phyloP scores from a whole-genome alignment of 2,113 vertebrate species.

The Antechinus stuartii region DNA sequence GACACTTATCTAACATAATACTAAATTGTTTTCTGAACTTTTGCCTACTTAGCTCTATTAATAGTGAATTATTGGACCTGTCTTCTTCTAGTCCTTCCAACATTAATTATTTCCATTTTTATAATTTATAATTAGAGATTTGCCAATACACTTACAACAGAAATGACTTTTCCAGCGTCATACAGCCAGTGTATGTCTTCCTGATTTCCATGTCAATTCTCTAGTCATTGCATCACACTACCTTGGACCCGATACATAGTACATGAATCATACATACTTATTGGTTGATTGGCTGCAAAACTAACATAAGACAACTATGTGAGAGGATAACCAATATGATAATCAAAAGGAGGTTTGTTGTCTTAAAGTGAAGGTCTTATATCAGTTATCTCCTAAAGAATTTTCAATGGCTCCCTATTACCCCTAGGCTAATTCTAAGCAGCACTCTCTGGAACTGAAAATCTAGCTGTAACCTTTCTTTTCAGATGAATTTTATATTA shows the following conservation, averaged over 20 bases:
- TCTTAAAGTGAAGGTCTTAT: not conserved
- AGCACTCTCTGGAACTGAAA: not conserved
- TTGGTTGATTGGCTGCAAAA: not conserved
- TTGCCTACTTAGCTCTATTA: not conserved
- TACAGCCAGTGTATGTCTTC: not conserved
- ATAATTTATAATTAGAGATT: not conserved
- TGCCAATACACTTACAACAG: not conserved
- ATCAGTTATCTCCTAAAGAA: not conserved
- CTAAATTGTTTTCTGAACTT: not conserved
- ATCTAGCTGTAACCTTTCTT: not conserved
- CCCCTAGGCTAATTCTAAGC: not conserved
- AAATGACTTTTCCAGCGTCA: not conserved
- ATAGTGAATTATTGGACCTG: not conserved
- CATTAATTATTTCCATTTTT: not conserved
- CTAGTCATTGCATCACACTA: not conserved
- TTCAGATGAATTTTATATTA: not conserved
- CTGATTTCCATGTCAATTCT: not conserved
- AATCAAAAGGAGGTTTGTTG: not conserved
- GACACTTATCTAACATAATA: not conserved
- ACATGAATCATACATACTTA: not conserved
- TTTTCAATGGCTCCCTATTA: not conserved
- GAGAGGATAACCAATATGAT: not conserved
- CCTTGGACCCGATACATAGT: not conserved
- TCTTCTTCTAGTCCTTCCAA: not conserved
- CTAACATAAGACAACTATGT: not conserved